Evolutionary conservation across 2,113 vertebrate species (phyloP), one percentile per base, ranked within the genome.

Genomic region (Serilophus lunatus): DNA sequence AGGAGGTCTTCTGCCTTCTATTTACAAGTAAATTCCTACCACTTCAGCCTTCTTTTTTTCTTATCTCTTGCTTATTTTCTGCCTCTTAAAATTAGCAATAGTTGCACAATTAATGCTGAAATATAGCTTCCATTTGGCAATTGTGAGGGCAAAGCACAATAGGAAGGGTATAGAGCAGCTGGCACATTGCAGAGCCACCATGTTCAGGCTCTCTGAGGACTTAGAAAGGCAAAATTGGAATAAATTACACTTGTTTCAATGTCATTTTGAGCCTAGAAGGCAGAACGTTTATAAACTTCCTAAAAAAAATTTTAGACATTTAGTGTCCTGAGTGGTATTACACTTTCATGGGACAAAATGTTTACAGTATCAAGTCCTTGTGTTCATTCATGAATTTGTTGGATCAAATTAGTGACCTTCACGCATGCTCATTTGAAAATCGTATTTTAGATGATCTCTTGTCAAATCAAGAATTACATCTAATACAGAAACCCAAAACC

Each of bases 391-490:
- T n/a, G 4, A 54, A 82, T 49, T 53, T 44, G 31, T 45, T 87
- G 23, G 64, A 38, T 70, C 22, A 31, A 12, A 3, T 74, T 81
- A 78, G 36, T 57, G 33, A 53, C 10, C 7, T 57, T 84, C 16
- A 33, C 11, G 57, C 9, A 33, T n/a, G 31, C 9, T 31, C 20
- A 26, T 35, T 38, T 72, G 50, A 92, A 75, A 93, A 53, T 10
- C 0, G 0, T 42, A 15, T 12, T 79, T 71, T 54, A 49, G 36
- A 36, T 50, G 1, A 51, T 38, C 1, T 22, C 2, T 86, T 88
- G 31, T 65, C 13, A 74, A 88, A 36, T 40, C 7, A 66, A 65
- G 88, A 65, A 36, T 49, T 2, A 31, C 17, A 61, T 61, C 6
- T 18, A 63, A 76, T 76, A 31, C 9, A 57, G 57, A 64, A 92